Evolutionary conservation across 2,113 vertebrate species (phyloP).

Genomic region (Catharus fuscescens): DNA sequence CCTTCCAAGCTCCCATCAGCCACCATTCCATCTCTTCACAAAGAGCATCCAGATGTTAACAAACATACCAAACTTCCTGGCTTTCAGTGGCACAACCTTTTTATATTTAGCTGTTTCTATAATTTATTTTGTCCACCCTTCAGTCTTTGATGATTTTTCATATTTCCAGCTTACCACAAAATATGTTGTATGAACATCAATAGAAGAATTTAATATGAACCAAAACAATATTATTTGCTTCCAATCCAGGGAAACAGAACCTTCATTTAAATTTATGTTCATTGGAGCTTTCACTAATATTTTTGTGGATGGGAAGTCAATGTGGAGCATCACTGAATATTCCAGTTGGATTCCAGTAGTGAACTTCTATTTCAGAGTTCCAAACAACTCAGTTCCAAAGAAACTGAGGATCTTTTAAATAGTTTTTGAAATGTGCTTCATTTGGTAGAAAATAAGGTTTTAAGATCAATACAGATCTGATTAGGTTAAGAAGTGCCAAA

Average conservation of each 20-base stretch:
- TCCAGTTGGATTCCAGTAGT: neutral
- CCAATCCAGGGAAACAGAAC: neutral
- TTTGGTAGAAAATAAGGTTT: neutral
- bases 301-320: constrained; percentile 11
- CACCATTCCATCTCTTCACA: neutral
- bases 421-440: neutral
- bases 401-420: neutral
- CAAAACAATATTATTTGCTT: neutral
- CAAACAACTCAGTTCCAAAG: neutral
- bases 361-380: constrained; percentile 2
- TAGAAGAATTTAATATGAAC: neutral
- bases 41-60: constrained; percentile 29
- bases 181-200: neutral
- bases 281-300: neutral
- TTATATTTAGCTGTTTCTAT: neutral
- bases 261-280: neutral
- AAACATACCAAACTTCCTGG: neutral
- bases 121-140: neutral
- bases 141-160: neutral
- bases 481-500: neutral
- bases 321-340: neutral
- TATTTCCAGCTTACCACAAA: constrained; percentile 32
- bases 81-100: neutral
- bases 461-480: neutral
- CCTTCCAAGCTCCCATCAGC: neutral